Base-by-base conservation (phyloP, 1,140 invertebrate species). In the Eurosta solidaginis region DNA sequence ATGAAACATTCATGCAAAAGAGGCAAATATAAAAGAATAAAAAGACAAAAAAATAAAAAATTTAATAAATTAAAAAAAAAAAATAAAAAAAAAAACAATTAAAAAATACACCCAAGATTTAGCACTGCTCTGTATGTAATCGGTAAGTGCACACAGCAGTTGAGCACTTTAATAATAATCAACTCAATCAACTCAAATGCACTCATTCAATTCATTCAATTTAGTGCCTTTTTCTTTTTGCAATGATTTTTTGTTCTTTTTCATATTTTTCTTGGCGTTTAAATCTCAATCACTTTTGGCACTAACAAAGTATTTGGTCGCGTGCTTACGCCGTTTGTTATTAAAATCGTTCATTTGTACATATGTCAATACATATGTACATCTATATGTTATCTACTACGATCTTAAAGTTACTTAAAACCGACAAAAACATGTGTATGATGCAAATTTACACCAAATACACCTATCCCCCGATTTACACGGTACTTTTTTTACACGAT, bases 211-310 rank as follows among this genome's bases (percentile, higher is more conserved):
- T n/a, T 47, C 7, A 17, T 54, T 27, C 52, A 54, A n/a, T n/a
- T 1, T 40, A 17, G n/a, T 40, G n/a, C n/a, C n/a, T n/a, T 68
- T 40, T 33, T 68, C 17, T 36, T 36, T 63, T 63, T n/a, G n/a
- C n/a, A n/a, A n/a, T n/a, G n/a, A n/a, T n/a, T 4, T 63, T 29
- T 29, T 63, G n/a, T 63, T n/a, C 6, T 10, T 42, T 68, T n/a
- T n/a, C n/a, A n/a, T n/a, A n/a, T n/a, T n/a, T 63, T 40, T 42
- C 59, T 5, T 40, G 33, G 7, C 6, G 4, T 27, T 42, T 68
- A 40, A 40, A 68, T 40, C 59, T 68, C 59, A 42, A 40, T 68
- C 27, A 68, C 17, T 27, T 68, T 68, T 68, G 33, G 59, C 59
- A 68, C 9, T 68, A 17, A 40, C 33, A 68, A 68, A 68, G 40